Evolutionary conservation across 2,113 vertebrate genomes (phyloP), one percentile per base, ranked within the genome.

Genomic region (Takifugu flavidus): DNA sequence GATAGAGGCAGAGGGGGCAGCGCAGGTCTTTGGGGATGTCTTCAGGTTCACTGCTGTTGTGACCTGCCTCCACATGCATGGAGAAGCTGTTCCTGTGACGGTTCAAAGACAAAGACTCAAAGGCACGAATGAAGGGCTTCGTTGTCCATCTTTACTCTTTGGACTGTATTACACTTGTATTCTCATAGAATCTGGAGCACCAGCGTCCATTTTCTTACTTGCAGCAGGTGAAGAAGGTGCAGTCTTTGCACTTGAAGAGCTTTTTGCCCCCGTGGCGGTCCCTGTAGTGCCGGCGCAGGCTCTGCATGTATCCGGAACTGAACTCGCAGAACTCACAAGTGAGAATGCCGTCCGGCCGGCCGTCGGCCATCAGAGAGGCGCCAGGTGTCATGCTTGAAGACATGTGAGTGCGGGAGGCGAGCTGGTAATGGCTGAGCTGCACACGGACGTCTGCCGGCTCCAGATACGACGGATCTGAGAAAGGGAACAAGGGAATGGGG

Each of bases 321-420:
- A 99, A 99, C 85, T 98, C 94, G 25, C 97, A 99, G 91, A 98
- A 98, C 93, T 98, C 96, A 72, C 97, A 99, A 69, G 93, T 95
- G 62, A 98, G 95, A 75, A 93, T 68, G 49, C 83, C 85, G 74
- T 96, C 96, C 2, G 79, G 80, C 1, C 89, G 89, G 0, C 75
- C 66, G 82, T 95, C 94, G 50, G 75, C 80, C 55, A 89, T 89
- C 0, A 85, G 3, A 20, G 82, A 81, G 42, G 82, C 64, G 5
- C 83, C 59, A 20, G 84, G 77, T 67, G 88, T 83, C 7, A 91
- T 88, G 68, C 88, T 72, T 3, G 93, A 90, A 75, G 94, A 92
- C 67, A 90, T 87, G 76, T 94, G 88, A 84, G 93, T 92, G 61
- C 92, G 95, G 14, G 95, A 94, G 6, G 95, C 93, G 13, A 94